Percentiles rank a stretch among this genome's conserved stretches.
Conservation (phyloP, 2,888 invertebrate genomes). For the Acleris sparsana region DNA sequence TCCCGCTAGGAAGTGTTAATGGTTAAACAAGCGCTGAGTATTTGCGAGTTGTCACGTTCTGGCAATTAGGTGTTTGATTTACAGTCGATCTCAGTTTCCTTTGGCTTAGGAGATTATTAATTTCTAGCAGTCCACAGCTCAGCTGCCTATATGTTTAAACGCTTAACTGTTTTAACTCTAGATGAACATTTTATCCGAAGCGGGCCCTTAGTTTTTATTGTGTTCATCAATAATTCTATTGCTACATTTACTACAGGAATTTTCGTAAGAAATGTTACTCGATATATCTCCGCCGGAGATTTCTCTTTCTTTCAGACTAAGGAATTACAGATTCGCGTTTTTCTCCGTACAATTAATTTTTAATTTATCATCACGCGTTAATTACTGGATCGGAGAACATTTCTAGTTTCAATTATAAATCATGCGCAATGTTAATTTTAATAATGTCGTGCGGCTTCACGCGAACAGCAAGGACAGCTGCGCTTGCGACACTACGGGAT, state of each 20-base stretch:
- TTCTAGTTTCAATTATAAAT: constrained; percentile 31
- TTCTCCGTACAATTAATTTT: constrained; percentile 17
- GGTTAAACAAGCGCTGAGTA: constrained; percentile 39
- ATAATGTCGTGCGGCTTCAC: constrained; percentile 45
- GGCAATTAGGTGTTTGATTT: constrained; percentile 30
- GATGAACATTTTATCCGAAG: too few relatives aligned
- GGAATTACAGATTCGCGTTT: background rate
- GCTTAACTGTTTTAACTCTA: too few relatives aligned
- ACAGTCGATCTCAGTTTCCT: constrained; percentile 23
- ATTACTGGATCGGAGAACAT: constrained; percentile 29
- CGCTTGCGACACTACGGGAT: constrained; percentile 43
- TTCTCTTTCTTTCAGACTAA: background rate
- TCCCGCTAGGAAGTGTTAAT: constrained; percentile 22
- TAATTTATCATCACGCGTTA: constrained; percentile 17
- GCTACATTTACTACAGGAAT: background rate
- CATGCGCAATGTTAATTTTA: constrained; percentile 10
- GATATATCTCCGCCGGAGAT: background rate
- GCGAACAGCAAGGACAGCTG: constrained; percentile 37
- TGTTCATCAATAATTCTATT: background rate
- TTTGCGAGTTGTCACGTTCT: constrained; percentile 44
- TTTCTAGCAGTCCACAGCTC: background rate
- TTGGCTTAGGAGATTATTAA: constrained; percentile 2
- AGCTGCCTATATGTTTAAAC: too few relatives aligned
- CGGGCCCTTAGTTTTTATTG: too few relatives aligned
- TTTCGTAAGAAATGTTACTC: too few relatives aligned